Evolutionary conservation across 64 coral and sea anemone genomes (phyloP).

Genomic region (Pocillopora verrucosa): DNA sequence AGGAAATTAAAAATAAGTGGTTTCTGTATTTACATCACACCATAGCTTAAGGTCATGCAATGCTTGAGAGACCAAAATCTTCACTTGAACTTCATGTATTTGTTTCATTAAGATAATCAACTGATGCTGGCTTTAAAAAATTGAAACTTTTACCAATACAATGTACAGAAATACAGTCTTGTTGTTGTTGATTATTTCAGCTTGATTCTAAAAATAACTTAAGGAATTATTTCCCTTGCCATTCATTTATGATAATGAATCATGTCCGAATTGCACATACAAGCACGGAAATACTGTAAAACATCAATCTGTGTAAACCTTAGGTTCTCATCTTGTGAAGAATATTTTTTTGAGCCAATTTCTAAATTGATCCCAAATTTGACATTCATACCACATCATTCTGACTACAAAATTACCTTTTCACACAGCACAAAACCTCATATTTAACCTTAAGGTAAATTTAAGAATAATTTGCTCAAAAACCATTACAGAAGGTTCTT

Average conservation of each 20-base stretch:
- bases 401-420: too few species aligned
- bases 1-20: conserved; percentile 53
- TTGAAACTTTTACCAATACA: not conserved
- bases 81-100: not conserved
- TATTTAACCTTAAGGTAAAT: too few species aligned
- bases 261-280: not conserved
- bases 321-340: too few species aligned
- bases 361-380: too few species aligned
- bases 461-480: too few species aligned
- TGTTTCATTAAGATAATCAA: not conserved
- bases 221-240: not conserved
- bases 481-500: too few species aligned
- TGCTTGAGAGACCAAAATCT: not conserved
- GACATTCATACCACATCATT: too few species aligned
- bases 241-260: not conserved
- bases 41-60: conserved; percentile 24
- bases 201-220: not conserved
- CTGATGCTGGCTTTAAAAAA: not conserved
- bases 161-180: not conserved
- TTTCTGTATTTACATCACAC: conserved; percentile 35
- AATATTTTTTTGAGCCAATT: too few species aligned
- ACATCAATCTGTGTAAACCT: too few species aligned
- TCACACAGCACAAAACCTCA: too few species aligned
- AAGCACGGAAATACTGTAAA: not conserved
- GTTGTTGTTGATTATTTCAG: not conserved